Percentiles rank a stretch among this genome's conserved stretches.
These are phyloP conservation scores for Muscicapa striata DNA, from an alignment of 2,797 vertebrate genomes.

Conservation along the genomic window DNA sequence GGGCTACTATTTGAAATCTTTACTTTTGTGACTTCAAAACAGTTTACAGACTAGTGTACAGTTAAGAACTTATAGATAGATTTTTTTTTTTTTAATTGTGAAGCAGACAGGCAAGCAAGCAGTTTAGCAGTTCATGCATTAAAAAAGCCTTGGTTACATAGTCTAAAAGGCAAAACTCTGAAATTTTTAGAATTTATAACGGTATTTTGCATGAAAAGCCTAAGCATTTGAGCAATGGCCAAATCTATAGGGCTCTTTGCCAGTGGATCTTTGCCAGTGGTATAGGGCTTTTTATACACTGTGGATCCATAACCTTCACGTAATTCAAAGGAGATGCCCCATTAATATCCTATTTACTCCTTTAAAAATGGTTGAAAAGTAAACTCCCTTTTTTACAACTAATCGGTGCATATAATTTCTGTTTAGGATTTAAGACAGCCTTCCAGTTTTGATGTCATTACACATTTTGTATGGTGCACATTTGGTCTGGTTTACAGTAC, in stretches of 20 bases:
- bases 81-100: background rate
- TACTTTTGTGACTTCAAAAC: background rate
- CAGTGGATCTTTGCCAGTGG: background rate
- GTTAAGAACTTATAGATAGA: background rate
- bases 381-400: constrained; percentile 30
- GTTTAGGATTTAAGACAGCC: constrained; percentile 38
- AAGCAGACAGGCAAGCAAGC: background rate
- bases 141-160: background rate
- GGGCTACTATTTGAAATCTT: background rate
- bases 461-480: background rate
- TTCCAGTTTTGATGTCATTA: background rate
- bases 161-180: background rate
- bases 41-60: background rate
- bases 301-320: background rate
- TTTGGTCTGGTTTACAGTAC: background rate
- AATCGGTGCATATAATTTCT: background rate
- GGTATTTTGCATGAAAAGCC: constrained; percentile 31
- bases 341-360: constrained; percentile 12
- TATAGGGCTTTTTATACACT: background rate
- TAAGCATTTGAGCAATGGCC: constrained; percentile 13
- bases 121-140: background rate
- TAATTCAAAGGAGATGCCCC: constrained; percentile 13
- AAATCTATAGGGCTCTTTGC: background rate
- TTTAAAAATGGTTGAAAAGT: constrained; percentile 50
- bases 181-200: constrained; percentile 51